These are phyloP conservation scores for Temnothorax longispinosus DNA, from an alignment of 1,140 invertebrate species.

Conservation along the genomic window DNA sequence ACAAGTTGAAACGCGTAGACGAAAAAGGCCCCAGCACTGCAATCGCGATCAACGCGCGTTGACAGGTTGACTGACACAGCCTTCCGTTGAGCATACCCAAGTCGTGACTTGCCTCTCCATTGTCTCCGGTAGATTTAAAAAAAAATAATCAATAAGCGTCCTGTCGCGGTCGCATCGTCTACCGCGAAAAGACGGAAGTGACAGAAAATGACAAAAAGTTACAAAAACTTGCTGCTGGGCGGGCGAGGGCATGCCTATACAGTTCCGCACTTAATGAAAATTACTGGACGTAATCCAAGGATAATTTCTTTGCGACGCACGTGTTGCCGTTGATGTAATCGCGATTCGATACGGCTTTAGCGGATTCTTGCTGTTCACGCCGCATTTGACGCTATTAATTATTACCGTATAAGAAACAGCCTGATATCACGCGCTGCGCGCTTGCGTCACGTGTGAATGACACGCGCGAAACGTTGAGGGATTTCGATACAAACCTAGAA, in stretches of 20 bases:
- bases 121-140: slow-evolving; percentile 19
- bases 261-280: slow-evolving; percentile 44
- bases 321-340: slow-evolving; percentile 34
- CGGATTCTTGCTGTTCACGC: slow-evolving; percentile 54
- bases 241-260: not conserved
- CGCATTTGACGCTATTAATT: slow-evolving; percentile 69
- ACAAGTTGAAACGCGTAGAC: slow-evolving; percentile 32
- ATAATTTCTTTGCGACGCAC: slow-evolving; percentile 60
- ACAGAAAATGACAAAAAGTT: slow-evolving; percentile 40
- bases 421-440: slow-evolving; percentile 39
- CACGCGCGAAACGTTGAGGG: slow-evolving; percentile 56
- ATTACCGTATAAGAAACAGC: slow-evolving; percentile 37
- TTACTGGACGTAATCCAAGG: slow-evolving; percentile 52
- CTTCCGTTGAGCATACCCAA: slow-evolving; percentile 29
- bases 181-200: slow-evolving; percentile 10
- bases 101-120: slow-evolving; percentile 49
- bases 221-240: slow-evolving; percentile 34
- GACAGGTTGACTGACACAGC: slow-evolving; percentile 52
- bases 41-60: slow-evolving; percentile 43
- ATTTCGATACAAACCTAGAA: slow-evolving; percentile 52
- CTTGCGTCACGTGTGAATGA: slow-evolving; percentile 63
- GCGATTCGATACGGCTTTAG: slow-evolving; percentile 39
- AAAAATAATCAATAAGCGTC: slow-evolving; percentile 24
- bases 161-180: slow-evolving; percentile 13
- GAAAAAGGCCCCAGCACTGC: slow-evolving; percentile 16